Evolutionary conservation across 2,888 invertebrate species (phyloP).

Genomic region (Sinelater perroti): DNA sequence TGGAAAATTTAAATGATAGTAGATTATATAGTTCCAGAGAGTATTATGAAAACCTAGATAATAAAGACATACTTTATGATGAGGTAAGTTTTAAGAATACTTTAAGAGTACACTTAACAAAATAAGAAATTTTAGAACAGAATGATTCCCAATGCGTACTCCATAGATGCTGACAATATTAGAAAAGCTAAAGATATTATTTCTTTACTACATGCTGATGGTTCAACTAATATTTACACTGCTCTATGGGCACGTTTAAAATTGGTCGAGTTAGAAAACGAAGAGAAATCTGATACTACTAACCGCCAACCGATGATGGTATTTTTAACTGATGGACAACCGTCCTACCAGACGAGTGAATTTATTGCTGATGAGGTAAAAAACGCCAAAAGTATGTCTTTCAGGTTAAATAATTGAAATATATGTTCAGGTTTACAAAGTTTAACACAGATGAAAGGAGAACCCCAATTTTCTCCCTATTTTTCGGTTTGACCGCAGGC

Average conservation of each 20-base stretch:
- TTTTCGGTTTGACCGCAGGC: slow-evolving; percentile 77
- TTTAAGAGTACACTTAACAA: not conserved
- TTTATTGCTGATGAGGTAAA: slow-evolving; percentile 34
- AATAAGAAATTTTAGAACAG: slow-evolving; percentile 42
- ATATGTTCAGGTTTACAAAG: slow-evolving; percentile 55
- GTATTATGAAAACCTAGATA: slow-evolving; percentile 12
- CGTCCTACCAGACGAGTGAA: slow-evolving; percentile 69
- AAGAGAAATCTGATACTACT: slow-evolving; percentile 40
- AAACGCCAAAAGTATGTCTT: not conserved
- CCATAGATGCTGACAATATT: slow-evolving; percentile 66
- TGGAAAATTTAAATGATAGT: slow-evolving; percentile 61
- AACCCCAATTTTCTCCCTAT: slow-evolving; percentile 70
- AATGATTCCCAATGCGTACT: slow-evolving; percentile 63
- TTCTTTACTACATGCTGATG: slow-evolving; percentile 64
- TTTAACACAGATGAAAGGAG: slow-evolving; percentile 60
- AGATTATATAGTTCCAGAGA: slow-evolving; percentile 44
- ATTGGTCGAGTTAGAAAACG: slow-evolving; percentile 48
- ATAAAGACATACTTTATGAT: not conserved
- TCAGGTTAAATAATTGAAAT: slow-evolving; percentile 48
- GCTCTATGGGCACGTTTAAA: slow-evolving; percentile 66
- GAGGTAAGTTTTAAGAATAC: slow-evolving; percentile 13
- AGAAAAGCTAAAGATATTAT: slow-evolving; percentile 69
- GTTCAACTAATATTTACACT: slow-evolving; percentile 74
- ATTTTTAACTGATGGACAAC: slow-evolving; percentile 73
- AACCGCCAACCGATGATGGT: slow-evolving; percentile 69